phyloP scores from a whole-genome alignment of 2,888 invertebrate species.

The Pinctada fucata region DNA sequence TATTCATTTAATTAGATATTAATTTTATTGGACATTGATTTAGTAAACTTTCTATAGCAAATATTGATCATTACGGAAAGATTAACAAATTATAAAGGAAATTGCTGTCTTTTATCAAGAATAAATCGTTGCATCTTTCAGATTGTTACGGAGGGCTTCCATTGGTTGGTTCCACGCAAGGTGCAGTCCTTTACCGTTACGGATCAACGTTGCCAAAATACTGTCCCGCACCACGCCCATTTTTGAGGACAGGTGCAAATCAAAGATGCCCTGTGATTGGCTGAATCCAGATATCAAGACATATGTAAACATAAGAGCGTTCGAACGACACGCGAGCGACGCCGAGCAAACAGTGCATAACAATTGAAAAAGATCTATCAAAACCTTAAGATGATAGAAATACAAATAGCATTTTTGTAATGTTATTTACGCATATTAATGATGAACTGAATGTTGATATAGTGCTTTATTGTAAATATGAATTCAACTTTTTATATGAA shows the following conservation, averaged over 20 bases:
- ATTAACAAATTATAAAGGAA: background rate
- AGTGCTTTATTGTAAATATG: no score
- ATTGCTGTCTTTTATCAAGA: no score
- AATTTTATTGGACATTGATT: background rate
- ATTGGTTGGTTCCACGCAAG: constrained; percentile 3
- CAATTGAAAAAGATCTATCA: constrained; percentile 10
- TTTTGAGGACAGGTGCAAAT: constrained; percentile 12
- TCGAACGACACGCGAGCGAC: constrained; percentile 21
- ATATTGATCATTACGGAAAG: background rate
- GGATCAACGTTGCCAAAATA: constrained; percentile 12
- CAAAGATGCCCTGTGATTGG: constrained; percentile 10
- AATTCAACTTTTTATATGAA: no score
- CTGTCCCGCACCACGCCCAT: constrained; percentile 11
- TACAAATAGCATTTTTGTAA: no score
- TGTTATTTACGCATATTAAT: no score
- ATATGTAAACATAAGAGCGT: constrained; percentile 2
- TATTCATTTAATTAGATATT: constrained; percentile 2
- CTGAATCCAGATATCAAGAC: constrained; percentile 6
- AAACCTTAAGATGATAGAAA: no score
- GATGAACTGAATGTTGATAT: no score
- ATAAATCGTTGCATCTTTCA: no score
- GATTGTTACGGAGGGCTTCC: background rate
- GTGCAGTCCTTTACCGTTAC: constrained; percentile 15
- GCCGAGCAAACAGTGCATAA: constrained; percentile 12
- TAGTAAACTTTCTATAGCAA: background rate